Evolutionary conservation across 2,888 invertebrate genomes (phyloP), one percentile per base, ranked within the genome.

Genomic region (Drosophila stalkeri): DNA sequence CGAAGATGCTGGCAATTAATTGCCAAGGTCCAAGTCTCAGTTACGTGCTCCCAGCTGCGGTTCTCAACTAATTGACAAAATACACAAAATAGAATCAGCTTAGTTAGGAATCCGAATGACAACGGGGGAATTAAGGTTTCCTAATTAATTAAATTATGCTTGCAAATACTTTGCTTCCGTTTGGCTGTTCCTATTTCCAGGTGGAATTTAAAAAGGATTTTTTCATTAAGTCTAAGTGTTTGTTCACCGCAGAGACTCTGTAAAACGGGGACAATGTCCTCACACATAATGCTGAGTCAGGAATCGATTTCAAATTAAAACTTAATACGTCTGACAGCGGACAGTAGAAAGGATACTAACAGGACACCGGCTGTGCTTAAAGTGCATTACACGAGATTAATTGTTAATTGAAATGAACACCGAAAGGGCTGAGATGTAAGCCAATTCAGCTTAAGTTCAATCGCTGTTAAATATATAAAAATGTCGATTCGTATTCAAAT

Each of bases 111-210:
- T 35, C 20, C 23, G 23, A 12, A 16, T 27, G 41, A 12, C 33
- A 20, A 20, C 16, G 33, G 14, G 47, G 43, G 37, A 27, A 6
- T 70, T 18, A 27, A 49, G 64, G 46, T 49, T 16, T 51, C 47
- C 51, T 81, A 80, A 79, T 78, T 78, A 80, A 82, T 80, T 75
- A 78, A 81, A 82, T 80, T 78, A 78, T 71, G 71, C 43, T 72
- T 67, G 60, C 65, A 72, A 75, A 76, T 54, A 67, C 54, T 70
- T 49, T 57, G 57, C 39, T 67, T 23, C 44, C 31, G 11, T 51
- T 56, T 16, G 47, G 35, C 44, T 66, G 33, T 31, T 72, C 52
- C 54, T 23, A 44, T 63, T 67, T 71, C 51, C 52, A 62, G 52
- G 41, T 65, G 64, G 54, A 64, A 44, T 80, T 65, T 64, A 66